A percentile compares a stretch with the other conserved stretches of the same genome.
Conservation (phyloP, 2,797 vertebrate species). For the Poeciliopsis infans region DNA sequence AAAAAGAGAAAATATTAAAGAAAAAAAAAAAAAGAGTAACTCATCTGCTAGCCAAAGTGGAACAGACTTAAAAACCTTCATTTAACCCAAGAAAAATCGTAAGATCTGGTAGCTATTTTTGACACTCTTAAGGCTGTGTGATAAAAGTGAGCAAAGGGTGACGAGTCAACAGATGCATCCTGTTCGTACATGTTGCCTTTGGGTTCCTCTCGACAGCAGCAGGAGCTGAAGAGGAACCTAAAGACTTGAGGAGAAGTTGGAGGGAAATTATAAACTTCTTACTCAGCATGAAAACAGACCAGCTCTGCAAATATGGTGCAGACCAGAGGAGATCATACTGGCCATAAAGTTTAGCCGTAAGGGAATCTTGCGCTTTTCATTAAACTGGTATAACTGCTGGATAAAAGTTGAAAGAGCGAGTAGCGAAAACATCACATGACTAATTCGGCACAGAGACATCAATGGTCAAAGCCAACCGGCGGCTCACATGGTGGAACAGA, state of each 20-base stretch:
- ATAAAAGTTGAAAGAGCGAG: constrained; percentile 13
- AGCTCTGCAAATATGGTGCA: constrained; percentile 19
- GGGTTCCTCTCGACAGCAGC: constrained; percentile 45
- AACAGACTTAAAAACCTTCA: background rate
- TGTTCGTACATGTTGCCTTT: constrained; percentile 50
- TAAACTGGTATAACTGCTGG: constrained; percentile 20
- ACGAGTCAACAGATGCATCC: constrained; percentile 69
- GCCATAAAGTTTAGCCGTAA: background rate
- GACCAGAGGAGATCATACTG: background rate
- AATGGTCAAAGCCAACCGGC: constrained; percentile 11
- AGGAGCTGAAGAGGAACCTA: constrained; percentile 38
- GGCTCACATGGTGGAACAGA: constrained; percentile 2
- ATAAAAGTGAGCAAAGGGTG: constrained; percentile 8
- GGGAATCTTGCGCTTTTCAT: constrained; percentile 36
- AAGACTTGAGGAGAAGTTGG: constrained; percentile 13
- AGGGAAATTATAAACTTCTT: constrained; percentile 55
- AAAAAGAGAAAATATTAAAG: background rate
- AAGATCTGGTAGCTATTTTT: background rate
- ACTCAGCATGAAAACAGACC: constrained; percentile 17
- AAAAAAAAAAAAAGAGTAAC: background rate
- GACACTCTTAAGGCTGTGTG: background rate
- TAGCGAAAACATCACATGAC: constrained; percentile 43
- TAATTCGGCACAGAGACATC: constrained; percentile 11
- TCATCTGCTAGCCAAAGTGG: background rate
- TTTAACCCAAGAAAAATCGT: background rate